Evolutionary conservation across 2,888 invertebrate species (phyloP).

Genomic region (Lordiphosa andalusiaca): DNA sequence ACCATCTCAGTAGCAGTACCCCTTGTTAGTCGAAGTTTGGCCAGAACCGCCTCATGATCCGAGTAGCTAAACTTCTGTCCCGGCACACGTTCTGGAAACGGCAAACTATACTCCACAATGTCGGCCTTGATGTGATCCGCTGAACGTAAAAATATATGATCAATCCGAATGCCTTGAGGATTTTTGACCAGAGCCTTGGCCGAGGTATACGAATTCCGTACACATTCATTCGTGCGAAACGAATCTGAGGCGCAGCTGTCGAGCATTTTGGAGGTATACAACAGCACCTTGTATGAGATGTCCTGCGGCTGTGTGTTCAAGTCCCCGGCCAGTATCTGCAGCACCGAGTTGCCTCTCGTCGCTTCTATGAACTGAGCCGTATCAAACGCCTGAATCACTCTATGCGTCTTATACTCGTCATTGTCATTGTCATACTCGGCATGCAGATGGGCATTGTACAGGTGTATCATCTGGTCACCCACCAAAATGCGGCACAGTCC

Average conservation of each 20-base stretch:
- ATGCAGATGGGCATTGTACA: conserved; percentile 97
- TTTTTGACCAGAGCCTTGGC: conserved; percentile 81
- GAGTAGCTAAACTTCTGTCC: conserved; percentile 89
- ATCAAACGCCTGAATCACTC: conserved; percentile 96
- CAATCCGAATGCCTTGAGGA: conserved; percentile 92
- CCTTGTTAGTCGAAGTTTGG: conserved; percentile 79
- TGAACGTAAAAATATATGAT: conserved; percentile 88
- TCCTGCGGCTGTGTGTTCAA: conserved; percentile 95
- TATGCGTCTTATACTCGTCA: conserved; percentile 95
- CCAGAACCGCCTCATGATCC: conserved; percentile 92
- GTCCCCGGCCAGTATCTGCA: conserved; percentile 95
- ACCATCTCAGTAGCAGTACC: not conserved
- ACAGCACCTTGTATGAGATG: conserved; percentile 86
- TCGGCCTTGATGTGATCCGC: conserved; percentile 78
- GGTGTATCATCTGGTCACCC: conserved; percentile 86
- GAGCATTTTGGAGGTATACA: conserved; percentile 82
- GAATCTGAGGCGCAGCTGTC: conserved; percentile 80
- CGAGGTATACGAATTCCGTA: conserved; percentile 90
- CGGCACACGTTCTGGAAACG: conserved; percentile 88
- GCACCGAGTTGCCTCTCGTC: conserved; percentile 89
- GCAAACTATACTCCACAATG: conserved; percentile 84
- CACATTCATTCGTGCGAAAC: conserved; percentile 88
- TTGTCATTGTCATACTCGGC: conserved; percentile 93
- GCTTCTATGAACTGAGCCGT: conserved; percentile 95
- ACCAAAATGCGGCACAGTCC: conserved; percentile 89